Conservation (phyloP, 2,797 vertebrate genomes). For the Uromys caudimaculatus region DNA sequence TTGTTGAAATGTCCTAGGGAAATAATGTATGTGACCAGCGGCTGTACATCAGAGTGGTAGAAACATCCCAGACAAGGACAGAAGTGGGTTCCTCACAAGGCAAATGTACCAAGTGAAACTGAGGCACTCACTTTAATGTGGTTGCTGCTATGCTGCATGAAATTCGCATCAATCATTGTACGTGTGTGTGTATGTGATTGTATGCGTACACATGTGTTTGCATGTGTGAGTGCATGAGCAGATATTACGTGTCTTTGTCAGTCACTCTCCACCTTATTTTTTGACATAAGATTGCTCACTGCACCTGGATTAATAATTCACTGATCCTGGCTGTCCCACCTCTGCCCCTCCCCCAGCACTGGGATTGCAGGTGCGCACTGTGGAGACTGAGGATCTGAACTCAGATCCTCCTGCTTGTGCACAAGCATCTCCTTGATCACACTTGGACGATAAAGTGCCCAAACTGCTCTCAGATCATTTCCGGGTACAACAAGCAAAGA, state of each 20-base stretch:
- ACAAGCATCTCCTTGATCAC: no score
- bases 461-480: background rate
- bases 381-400: background rate
- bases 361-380: background rate
- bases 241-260: background rate
- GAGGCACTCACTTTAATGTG: no score
- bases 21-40: no score
- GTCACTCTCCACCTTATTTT: background rate
- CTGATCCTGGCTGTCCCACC: background rate
- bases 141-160: fast-evolving
- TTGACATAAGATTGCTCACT: background rate
- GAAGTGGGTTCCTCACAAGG: fast-evolving
- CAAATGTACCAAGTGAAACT: no score
- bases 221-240: background rate
- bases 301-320: background rate
- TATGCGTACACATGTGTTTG: background rate
- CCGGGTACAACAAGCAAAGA: background rate
- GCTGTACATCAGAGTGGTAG: background rate
- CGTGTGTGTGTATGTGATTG: background rate
- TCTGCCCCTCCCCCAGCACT: background rate
- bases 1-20: background rate
- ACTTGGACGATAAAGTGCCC: background rate
- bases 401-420: background rate
- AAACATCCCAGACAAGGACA: background rate
- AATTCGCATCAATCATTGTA: background rate